Conservation (phyloP, 1,140 invertebrate species). For the Helicoverpa armigera region DNA sequence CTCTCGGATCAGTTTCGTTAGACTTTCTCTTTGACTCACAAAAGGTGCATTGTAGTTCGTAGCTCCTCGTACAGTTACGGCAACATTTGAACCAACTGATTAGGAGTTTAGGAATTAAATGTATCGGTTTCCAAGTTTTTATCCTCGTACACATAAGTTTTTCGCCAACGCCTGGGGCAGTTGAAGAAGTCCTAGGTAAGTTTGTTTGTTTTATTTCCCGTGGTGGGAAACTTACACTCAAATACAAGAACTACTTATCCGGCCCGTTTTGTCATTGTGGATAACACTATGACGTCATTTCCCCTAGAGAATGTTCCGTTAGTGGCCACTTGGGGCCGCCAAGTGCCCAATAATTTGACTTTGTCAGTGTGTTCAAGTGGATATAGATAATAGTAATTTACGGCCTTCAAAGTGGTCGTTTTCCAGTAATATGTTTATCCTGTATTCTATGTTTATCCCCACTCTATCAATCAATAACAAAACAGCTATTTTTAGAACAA, state of each 20-base stretch:
- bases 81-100: slow-evolving; percentile 40
- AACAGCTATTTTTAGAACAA: too few relatives aligned
- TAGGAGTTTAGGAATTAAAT: slow-evolving; percentile 40
- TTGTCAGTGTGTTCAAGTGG: slow-evolving; percentile 11
- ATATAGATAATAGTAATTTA: background rate
- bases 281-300: slow-evolving; percentile 35
- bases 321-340: slow-evolving; percentile 19
- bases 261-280: slow-evolving; percentile 23
- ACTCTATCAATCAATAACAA: too few relatives aligned
- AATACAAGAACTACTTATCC: slow-evolving; percentile 19
- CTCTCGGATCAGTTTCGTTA: slow-evolving; percentile 17
- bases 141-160: slow-evolving; percentile 45
- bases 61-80: background rate
- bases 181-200: slow-evolving; percentile 42
- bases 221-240: slow-evolving; percentile 5
- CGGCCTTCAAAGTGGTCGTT: too few relatives aligned
- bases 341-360: slow-evolving; percentile 34
- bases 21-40: slow-evolving; percentile 12
- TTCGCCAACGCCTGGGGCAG: slow-evolving; percentile 19
- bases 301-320: slow-evolving; percentile 13
- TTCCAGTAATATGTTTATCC: too few relatives aligned
- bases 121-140: slow-evolving; percentile 44
- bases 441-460: too few relatives aligned
- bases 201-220: slow-evolving; percentile 45
- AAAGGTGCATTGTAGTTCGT: background rate